A percentile compares a stretch with the other conserved stretches of the same genome.
phyloP scores from a whole-genome alignment of 2,797 vertebrate species.

The Ctenosaura bakeri region DNA sequence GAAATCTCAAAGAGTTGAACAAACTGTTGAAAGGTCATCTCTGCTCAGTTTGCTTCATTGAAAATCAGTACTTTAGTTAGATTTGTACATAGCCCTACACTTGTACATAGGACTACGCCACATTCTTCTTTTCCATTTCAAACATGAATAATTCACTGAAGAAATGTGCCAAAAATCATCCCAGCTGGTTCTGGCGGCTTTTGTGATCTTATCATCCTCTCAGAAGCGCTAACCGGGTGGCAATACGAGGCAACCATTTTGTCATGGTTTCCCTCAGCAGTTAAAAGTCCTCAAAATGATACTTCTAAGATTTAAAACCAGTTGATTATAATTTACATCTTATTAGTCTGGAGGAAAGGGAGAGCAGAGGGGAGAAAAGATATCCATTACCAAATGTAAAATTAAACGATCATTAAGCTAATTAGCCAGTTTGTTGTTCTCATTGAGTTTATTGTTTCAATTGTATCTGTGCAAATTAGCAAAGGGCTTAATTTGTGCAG shows the following conservation, averaged over 20 bases:
- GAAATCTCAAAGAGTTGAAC: too few relatives aligned
- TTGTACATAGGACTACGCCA: neutral
- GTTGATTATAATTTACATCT: slow-evolving; percentile 72
- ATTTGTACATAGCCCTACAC: neutral
- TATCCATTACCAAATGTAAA: slow-evolving; percentile 75
- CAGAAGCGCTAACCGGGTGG: neutral
- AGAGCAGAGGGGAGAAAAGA: slow-evolving; percentile 33
- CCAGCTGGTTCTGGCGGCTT: neutral
- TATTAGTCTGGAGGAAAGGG: slow-evolving; percentile 59
- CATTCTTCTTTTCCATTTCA: neutral
- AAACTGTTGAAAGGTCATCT: too few relatives aligned
- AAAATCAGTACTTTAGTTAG: neutral
- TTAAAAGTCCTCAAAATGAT: slow-evolving; percentile 57
- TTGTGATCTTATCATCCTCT: slow-evolving; percentile 6
- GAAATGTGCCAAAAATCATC: neutral
- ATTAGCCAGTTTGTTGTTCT: slow-evolving; percentile 74
- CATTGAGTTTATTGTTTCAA: slow-evolving; percentile 75
- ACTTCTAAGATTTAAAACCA: slow-evolving; percentile 68
- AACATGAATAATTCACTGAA: neutral
- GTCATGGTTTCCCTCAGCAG: slow-evolving; percentile 36
- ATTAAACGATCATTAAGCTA: slow-evolving; percentile 76
- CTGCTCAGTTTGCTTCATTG: neutral
- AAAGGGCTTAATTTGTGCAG: slow-evolving; percentile 69
- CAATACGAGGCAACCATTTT: neutral
- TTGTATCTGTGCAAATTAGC: slow-evolving; percentile 68